phyloP scores from a whole-genome alignment of 2,888 invertebrate species.

The Cyclophora albipunctata region DNA sequence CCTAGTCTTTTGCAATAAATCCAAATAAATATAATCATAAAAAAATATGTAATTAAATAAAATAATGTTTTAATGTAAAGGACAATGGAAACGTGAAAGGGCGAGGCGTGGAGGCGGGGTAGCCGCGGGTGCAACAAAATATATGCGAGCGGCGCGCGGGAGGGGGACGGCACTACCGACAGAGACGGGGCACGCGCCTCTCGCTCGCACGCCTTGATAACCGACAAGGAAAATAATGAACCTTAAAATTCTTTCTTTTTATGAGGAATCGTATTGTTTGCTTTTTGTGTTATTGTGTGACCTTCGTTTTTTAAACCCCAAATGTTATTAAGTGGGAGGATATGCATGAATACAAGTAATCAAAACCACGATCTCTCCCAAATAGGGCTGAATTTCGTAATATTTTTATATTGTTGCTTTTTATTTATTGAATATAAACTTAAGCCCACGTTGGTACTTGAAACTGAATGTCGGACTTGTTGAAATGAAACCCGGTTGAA shows the following conservation, averaged over 20 bases:
- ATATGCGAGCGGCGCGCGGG: slow-evolving; percentile 42
- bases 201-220: slow-evolving; percentile 43
- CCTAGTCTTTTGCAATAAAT: too few relatives aligned
- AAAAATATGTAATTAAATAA: too few relatives aligned
- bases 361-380: too few relatives aligned
- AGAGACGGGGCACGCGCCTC: slow-evolving; percentile 24
- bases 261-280: slow-evolving; percentile 35
- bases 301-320: slow-evolving; percentile 33
- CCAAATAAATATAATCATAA: too few relatives aligned
- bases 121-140: slow-evolving; percentile 57
- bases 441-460: too few relatives aligned
- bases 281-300: slow-evolving; percentile 41
- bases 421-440: too few relatives aligned
- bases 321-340: slow-evolving; percentile 11
- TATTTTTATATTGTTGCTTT: too few relatives aligned
- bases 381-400: too few relatives aligned
- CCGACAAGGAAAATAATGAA: slow-evolving; percentile 61
- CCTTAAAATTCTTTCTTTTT: slow-evolving; percentile 48
- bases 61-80: too few relatives aligned
- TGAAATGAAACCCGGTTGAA: too few relatives aligned
- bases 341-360: too few relatives aligned
- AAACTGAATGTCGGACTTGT: too few relatives aligned
- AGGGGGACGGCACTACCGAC: slow-evolving; percentile 30
- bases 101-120: slow-evolving; percentile 64
- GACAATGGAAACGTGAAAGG: slow-evolving; percentile 53